Percentiles rank a stretch among this genome's conserved stretches.
Conservation (phyloP, 2,113 vertebrate species). For the human (Homo sapiens) region DNA sequence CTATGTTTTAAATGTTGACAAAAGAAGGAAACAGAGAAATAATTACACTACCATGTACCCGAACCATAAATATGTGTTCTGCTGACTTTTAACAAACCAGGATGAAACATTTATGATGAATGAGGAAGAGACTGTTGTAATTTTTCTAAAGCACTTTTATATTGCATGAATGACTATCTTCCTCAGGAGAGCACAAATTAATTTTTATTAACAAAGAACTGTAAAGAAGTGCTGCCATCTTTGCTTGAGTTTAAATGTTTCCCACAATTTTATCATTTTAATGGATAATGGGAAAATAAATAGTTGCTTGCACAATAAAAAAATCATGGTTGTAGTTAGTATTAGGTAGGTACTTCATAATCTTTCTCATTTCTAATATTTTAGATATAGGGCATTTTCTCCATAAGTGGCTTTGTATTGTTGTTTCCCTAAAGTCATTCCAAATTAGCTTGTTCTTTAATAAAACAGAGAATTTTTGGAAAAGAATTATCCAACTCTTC, state of each 20-base stretch:
- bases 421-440: background rate
- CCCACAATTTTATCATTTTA: conserved; percentile 21
- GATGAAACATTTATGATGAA: conserved; percentile 58
- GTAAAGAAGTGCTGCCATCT: background rate
- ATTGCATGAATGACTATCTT: background rate
- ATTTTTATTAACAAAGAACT: conserved; percentile 56
- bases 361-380: conserved; percentile 24
- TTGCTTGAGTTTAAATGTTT: conserved; percentile 37
- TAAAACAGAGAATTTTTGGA: background rate
- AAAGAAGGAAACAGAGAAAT: background rate
- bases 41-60: conserved; percentile 8
- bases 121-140: background rate
- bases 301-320: background rate
- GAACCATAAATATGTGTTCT: conserved; percentile 35
- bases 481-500: background rate
- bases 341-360: background rate
- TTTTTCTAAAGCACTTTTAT: conserved; percentile 55
- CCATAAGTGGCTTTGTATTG: background rate
- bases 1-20: background rate
- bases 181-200: conserved; percentile 39
- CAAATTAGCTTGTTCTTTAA: background rate
- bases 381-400: background rate
- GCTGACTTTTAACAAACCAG: conserved; percentile 53
- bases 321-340: background rate
- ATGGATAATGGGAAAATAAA: background rate